Evolutionary conservation across 2,797 vertebrate genomes (phyloP), one percentile per base, ranked within the genome.

Genomic region (Alcedo quadribrachys): DNA sequence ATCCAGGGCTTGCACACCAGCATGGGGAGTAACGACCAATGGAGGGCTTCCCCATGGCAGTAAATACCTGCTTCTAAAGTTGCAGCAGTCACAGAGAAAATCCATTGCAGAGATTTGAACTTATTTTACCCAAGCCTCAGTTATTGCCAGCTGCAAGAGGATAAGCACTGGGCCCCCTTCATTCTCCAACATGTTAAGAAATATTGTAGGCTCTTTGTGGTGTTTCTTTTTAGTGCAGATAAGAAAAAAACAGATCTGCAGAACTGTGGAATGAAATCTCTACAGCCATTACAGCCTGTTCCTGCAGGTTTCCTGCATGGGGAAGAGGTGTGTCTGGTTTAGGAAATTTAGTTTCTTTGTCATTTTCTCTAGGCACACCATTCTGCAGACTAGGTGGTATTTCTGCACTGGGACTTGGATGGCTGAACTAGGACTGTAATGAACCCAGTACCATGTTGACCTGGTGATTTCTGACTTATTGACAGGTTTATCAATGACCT

Each of bases 1-100:
- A 51, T 11, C 37, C 32, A 45, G 46, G 17, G 18, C 21, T 35
- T 57, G 19, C 20, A 57, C 20, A 42, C 4, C 25, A 42, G 28
- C 0, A 0, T 3, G 11, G 11, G 24, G 21, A 73, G 8, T 8
- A 17, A 17, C 28, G 20, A 71, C 9, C 16, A 42, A 2, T 8
- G 28, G 50, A 79, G 21, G 4, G 7, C 28, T 71, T 46, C 16
- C 16, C n/a, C 0, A 0, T 18, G 33, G 21, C 55, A 30, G 12
- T 3, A 8, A 51, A 37, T 8, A 8, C 12, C 46, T 61, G 9
- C 45, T 80, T 61, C 51, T 53, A 9, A 76, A 79, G 11, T 19
- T 37, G 51, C 20, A 32, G 42, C 6, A 40, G 19, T 50, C 35
- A 43, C 24, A 65, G 10, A 70, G 10, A 51, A 58, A 58, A 54